A percentile compares a stretch with the other conserved stretches of the same genome.
Evolutionary conservation across 2,888 invertebrate genomes (phyloP).

Genomic region (Brenthis daphne): DNA sequence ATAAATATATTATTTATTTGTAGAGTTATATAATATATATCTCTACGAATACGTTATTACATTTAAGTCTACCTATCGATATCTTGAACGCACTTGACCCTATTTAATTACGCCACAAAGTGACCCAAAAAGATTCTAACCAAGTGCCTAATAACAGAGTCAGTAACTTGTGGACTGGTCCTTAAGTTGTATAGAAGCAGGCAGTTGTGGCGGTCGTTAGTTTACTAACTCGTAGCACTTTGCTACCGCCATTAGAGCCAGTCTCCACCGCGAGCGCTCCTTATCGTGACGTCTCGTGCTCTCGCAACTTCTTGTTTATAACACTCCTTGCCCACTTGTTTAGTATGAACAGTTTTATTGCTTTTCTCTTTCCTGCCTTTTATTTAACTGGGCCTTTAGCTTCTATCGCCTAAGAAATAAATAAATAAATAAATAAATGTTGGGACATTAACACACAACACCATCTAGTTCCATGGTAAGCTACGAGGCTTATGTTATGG

Average conservation of each 20-base stretch:
- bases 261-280: constrained; percentile 48
- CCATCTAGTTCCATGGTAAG: too few species aligned
- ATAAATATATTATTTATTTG: background rate
- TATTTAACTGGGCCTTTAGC: constrained; percentile 5
- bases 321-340: constrained; percentile 39
- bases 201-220: constrained; percentile 62
- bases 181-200: constrained; percentile 49
- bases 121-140: constrained; percentile 6
- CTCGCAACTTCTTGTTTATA: constrained; percentile 50
- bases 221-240: constrained; percentile 54
- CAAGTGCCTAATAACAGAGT: constrained; percentile 43
- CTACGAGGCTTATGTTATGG: too few species aligned
- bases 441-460: too few species aligned
- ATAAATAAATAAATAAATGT: too few species aligned
- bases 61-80: too few species aligned
- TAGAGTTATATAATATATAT: too few species aligned
- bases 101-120: background rate
- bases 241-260: constrained; percentile 53
- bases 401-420: constrained; percentile 6
- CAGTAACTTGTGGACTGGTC: constrained; percentile 44
- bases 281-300: constrained; percentile 50
- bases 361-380: constrained; percentile 15
- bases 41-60: too few species aligned
- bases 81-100: background rate
- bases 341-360: constrained; percentile 38